phyloP scores from a whole-genome alignment of 2,113 vertebrate genomes.

The Aegithalos caudatus region DNA sequence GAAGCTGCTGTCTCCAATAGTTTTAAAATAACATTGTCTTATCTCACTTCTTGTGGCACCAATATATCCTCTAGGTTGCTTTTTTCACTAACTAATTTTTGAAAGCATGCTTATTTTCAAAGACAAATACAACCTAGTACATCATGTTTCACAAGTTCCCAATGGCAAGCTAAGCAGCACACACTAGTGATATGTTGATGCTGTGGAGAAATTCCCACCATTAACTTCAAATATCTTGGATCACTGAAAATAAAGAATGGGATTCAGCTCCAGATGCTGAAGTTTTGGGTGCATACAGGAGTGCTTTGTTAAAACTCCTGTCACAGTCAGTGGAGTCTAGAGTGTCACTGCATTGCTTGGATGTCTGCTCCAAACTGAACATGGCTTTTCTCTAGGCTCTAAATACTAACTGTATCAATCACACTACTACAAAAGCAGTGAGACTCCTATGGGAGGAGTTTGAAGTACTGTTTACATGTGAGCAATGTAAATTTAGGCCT shows the following conservation, averaged over 20 bases:
- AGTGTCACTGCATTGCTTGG: neutral
- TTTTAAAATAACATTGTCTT: neutral
- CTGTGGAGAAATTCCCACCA: neutral
- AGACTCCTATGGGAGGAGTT: neutral
- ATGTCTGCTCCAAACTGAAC: neutral
- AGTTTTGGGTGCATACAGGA: neutral
- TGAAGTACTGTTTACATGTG: neutral
- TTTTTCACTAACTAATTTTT: neutral
- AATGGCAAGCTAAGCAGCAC: neutral
- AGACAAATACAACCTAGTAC: neutral
- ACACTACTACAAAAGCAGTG: neutral
- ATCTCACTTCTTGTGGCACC: neutral
- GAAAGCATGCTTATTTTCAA: neutral
- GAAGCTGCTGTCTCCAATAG: neutral
- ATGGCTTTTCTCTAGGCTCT: neutral
- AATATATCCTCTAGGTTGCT: neutral
- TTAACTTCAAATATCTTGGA: neutral
- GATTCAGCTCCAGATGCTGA: neutral
- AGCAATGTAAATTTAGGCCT: neutral
- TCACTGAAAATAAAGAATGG: neutral
- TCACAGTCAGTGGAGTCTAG: neutral
- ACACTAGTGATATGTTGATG: accelerated
- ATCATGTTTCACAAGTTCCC: neutral
- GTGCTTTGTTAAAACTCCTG: neutral
- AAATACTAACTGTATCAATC: neutral